Evolutionary conservation across 64 coral and sea anemone species (phyloP).

Genomic region (Orbicella faveolata): DNA sequence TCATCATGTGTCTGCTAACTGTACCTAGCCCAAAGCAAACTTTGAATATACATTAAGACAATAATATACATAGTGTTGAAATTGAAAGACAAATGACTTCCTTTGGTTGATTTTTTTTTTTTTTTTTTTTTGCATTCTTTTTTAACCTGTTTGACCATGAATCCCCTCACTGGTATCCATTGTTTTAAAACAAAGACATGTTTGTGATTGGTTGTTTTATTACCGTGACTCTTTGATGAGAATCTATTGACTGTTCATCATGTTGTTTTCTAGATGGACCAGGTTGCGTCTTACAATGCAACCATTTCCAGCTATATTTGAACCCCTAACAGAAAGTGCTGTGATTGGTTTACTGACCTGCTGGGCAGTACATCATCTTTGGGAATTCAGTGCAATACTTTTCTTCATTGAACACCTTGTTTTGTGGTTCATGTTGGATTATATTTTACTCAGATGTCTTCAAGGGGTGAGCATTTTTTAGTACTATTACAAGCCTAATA

Average conservation of each 20-base stretch:
- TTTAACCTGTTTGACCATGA: too few species aligned
- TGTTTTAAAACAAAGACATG: too few species aligned
- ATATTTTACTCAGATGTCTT: slow-evolving; percentile 80
- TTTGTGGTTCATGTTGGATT: slow-evolving; percentile 83
- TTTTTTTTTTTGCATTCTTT: too few species aligned
- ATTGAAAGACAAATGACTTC: too few species aligned
- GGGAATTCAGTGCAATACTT: slow-evolving; percentile 60
- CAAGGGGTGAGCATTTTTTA: slow-evolving; percentile 66
- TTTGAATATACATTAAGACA: too few species aligned
- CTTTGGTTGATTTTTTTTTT: too few species aligned
- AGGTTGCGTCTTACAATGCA: slow-evolving; percentile 94
- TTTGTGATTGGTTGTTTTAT: too few species aligned
- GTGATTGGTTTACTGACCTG: slow-evolving; percentile 72
- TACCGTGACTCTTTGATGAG: neutral
- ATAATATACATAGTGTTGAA: too few species aligned
- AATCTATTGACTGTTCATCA: neutral
- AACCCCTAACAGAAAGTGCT: slow-evolving; percentile 84
- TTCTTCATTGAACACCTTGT: slow-evolving; percentile 71
- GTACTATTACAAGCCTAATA: neutral
- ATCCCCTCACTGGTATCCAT: too few species aligned
- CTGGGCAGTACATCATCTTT: slow-evolving; percentile 73
- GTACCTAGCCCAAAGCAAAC: too few species aligned
- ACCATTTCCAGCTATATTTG: slow-evolving; percentile 77
- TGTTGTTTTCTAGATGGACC: slow-evolving; percentile 68
- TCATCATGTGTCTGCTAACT: too few species aligned